These are phyloP conservation scores for Girardinichthys multiradiatus DNA, from an alignment of 2,113 vertebrate genomes.

Conservation along the genomic window DNA sequence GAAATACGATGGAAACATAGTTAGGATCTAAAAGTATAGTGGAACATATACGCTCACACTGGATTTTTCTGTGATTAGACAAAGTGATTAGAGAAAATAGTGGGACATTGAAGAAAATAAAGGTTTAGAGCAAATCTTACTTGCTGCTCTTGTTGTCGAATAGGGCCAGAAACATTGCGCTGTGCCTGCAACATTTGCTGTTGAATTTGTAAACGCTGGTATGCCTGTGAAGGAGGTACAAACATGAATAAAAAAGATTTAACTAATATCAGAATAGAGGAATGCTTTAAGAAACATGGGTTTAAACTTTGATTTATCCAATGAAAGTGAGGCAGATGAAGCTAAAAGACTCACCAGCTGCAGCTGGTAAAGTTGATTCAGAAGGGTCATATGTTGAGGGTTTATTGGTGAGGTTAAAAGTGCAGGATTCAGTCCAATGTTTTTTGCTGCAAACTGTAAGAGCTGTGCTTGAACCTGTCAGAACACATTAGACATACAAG, in stretches of 20 bases:
- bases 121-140: slow-evolving; percentile 72
- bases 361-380: slow-evolving; percentile 99
- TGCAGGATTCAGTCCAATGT: slow-evolving; percentile 99
- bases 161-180: slow-evolving; percentile 97
- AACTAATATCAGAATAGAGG: no score
- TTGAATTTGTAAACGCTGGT: slow-evolving; percentile 99
- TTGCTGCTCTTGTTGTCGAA: slow-evolving; percentile 99
- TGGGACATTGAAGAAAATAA: neutral
- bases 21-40: slow-evolving; percentile 4
- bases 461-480: slow-evolving; percentile 99
- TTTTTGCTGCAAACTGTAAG: slow-evolving; percentile 99
- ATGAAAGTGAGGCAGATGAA: slow-evolving; percentile 2
- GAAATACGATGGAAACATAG: neutral
- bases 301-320: neutral
- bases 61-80: neutral
- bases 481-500: neutral
- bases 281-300: neutral
- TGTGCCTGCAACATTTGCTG: slow-evolving; percentile 99
- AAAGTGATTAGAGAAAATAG: no score
- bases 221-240: slow-evolving; percentile 82
- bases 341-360: slow-evolving; percentile 89
- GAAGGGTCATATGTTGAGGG: slow-evolving; percentile 99
- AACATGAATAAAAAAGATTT: slow-evolving; percentile 1
- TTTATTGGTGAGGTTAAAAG: slow-evolving; percentile 99
- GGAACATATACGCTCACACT: neutral